These are phyloP conservation scores for Euplexia lucipara DNA, from an alignment of 2,888 invertebrate species.

Conservation along the genomic window DNA sequence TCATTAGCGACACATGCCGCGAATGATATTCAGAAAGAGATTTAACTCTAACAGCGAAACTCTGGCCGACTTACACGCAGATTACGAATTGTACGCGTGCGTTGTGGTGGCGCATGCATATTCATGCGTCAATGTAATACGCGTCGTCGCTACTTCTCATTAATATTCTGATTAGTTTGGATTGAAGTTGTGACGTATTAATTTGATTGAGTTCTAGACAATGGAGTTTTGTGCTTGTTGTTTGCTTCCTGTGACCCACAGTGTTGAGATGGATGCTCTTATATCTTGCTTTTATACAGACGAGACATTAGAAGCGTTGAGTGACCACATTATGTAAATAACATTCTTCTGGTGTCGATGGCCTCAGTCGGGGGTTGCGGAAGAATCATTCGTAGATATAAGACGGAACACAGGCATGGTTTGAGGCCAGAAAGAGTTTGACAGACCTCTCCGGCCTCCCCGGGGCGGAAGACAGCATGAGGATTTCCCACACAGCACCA, in stretches of 20 bases:
- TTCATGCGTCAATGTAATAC: constrained; percentile 74
- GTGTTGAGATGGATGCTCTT: too few relatives aligned
- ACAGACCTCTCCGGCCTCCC: too few relatives aligned
- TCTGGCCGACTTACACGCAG: constrained; percentile 66
- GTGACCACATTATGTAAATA: too few relatives aligned
- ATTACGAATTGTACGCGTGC: constrained; percentile 66
- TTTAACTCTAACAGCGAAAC: constrained; percentile 68
- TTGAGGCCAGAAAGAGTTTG: too few relatives aligned
- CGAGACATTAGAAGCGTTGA: too few relatives aligned
- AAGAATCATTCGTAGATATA: too few relatives aligned
- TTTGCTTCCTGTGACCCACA: not conserved
- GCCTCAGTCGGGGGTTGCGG: too few relatives aligned
- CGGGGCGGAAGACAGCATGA: too few relatives aligned
- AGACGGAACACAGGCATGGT: too few relatives aligned
- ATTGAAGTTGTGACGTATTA: constrained; percentile 55
- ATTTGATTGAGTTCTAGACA: constrained; percentile 54
- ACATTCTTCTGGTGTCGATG: too few relatives aligned
- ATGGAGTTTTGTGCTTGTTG: constrained; percentile 9
- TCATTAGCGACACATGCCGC: constrained; percentile 75
- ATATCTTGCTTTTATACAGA: too few relatives aligned
- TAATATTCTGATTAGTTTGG: constrained; percentile 73
- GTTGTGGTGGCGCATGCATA: constrained; percentile 68
- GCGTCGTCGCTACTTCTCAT: constrained; percentile 69
- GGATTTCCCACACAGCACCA: too few relatives aligned
- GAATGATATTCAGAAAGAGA: constrained; percentile 74